Evolutionary conservation across 2,797 vertebrate species (phyloP).

Genomic region (Synanceia verrucosa): DNA sequence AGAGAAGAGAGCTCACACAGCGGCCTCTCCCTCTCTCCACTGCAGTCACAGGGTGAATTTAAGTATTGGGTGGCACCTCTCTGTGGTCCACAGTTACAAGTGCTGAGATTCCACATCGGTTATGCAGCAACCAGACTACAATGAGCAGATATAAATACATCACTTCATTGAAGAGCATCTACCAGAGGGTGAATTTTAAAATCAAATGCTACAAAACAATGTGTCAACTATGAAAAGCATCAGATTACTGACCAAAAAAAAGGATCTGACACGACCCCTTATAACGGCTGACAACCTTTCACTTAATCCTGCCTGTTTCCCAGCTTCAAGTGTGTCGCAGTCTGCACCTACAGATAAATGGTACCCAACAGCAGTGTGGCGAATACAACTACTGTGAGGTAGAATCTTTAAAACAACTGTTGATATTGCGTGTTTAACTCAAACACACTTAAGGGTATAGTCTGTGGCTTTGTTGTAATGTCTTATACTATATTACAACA

Average conservation of each 20-base stretch:
- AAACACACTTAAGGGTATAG: background rate
- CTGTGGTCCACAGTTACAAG: constrained; percentile 60
- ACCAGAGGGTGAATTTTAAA: background rate
- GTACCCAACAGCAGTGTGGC: background rate
- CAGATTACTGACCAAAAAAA: background rate
- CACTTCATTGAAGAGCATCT: background rate
- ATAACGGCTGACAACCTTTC: background rate
- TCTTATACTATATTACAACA: background rate
- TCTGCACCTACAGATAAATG: background rate
- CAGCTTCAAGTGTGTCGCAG: background rate
- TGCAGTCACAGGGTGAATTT: constrained; percentile 56
- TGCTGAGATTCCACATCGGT: constrained; percentile 45
- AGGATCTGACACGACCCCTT: background rate
- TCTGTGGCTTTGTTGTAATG: background rate
- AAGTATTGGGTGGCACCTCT: constrained; percentile 74
- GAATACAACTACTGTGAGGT: background rate
- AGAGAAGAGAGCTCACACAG: constrained; percentile 49
- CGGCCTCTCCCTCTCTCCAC: constrained; percentile 52
- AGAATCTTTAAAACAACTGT: too few species aligned
- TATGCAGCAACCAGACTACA: constrained; percentile 37
- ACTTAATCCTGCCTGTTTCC: background rate
- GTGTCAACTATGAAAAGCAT: background rate
- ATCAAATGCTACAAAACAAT: background rate
- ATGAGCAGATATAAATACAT: constrained; percentile 24
- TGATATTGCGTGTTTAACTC: too few species aligned